phyloP scores from a whole-genome alignment of 2,113 vertebrate species.

The Oryzias curvinotus region DNA sequence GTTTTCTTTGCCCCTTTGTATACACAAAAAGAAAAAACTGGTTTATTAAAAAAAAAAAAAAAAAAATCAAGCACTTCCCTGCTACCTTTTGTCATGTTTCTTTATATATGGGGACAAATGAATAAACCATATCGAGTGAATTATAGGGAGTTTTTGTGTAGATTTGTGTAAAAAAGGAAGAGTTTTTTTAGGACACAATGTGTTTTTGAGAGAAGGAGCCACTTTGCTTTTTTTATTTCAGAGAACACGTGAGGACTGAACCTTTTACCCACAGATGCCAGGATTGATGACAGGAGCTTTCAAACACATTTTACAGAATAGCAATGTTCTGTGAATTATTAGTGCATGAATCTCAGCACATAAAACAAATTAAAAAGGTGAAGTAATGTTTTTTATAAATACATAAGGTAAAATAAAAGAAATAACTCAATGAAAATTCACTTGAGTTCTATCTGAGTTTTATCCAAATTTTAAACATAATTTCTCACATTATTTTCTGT shows the following conservation, averaged over 20 bases:
- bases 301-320: too few relatives aligned
- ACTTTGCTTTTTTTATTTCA: too few relatives aligned
- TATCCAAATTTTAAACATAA: too few relatives aligned
- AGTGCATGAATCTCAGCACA: neutral
- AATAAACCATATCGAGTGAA: neutral
- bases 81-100: slow-evolving; percentile 5
- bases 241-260: too few relatives aligned
- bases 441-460: neutral
- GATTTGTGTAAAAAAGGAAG: too few relatives aligned
- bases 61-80: neutral
- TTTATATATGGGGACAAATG: neutral
- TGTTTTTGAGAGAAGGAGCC: slow-evolving; percentile 5
- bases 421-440: neutral
- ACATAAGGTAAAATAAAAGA: too few relatives aligned
- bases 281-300: too few relatives aligned
- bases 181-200: slow-evolving; percentile 30
- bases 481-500: too few relatives aligned
- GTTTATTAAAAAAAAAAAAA: neutral
- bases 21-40: neutral
- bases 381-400: neutral
- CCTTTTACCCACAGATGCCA: too few relatives aligned
- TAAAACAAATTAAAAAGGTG: neutral
- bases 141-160: neutral
- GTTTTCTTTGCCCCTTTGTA: neutral
- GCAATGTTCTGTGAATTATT: neutral